phyloP scores from a whole-genome alignment of 1,140 invertebrate species.

The Eumeta japonica region DNA sequence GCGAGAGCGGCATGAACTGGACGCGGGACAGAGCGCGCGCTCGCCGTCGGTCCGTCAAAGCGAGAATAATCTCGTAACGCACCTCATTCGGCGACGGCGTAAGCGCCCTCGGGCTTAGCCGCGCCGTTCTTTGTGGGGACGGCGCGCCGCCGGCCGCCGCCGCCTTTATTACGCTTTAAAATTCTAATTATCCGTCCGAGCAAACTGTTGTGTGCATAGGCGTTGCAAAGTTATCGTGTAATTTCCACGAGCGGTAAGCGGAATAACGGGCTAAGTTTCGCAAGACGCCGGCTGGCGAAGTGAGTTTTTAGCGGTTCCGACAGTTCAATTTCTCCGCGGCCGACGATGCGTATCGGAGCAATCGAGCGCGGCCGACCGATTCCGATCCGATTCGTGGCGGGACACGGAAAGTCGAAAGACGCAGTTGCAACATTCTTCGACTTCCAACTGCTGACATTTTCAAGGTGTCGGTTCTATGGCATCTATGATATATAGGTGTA shows the following conservation, averaged over 20 bases:
- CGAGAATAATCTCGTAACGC: conserved; percentile 49
- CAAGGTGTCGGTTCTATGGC: too few relatives aligned
- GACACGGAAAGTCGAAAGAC: conserved; percentile 11
- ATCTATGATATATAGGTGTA: too few relatives aligned
- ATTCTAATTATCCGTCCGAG: conserved; percentile 15
- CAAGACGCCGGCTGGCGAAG: conserved; percentile 27
- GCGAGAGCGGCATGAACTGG: too few relatives aligned
- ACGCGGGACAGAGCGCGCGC: conserved; percentile 34
- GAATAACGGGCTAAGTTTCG: conserved; percentile 40
- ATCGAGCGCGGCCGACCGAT: conserved; percentile 47
- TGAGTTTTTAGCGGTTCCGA: conserved; percentile 29
- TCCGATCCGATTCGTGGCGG: conserved; percentile 46
- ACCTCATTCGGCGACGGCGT: conserved; percentile 29
- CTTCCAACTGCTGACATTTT: too few relatives aligned
- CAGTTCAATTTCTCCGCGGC: conserved; percentile 48
- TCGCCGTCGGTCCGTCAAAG: conserved; percentile 43
- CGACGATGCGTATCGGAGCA: conserved; percentile 43
- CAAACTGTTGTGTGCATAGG: conserved; percentile 23
- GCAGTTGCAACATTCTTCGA: conserved; percentile 36
- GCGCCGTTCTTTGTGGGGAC: conserved; percentile 30
- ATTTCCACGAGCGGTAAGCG: conserved; percentile 17
- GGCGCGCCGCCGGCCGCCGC: conserved; percentile 3
- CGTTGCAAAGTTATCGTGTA: conserved; percentile 23
- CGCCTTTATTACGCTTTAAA: conserved; percentile 16
- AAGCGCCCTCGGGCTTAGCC: conserved; percentile 35